Evolutionary conservation across 2,113 vertebrate species (phyloP), one percentile per base, ranked within the genome.

Genomic region (Urocolius indicus): DNA sequence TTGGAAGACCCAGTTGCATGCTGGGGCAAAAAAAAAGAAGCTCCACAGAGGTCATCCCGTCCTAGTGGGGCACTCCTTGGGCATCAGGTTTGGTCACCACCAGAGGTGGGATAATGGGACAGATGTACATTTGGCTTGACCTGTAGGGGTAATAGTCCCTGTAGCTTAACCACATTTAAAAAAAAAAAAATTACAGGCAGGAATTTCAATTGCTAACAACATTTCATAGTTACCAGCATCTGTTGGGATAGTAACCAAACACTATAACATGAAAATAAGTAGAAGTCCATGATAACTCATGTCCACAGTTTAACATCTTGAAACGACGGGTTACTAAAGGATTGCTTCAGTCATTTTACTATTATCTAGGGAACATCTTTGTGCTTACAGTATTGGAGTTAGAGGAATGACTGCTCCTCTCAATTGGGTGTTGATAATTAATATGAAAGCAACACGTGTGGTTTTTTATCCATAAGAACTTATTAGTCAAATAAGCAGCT

Each of bases 251-350:
- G 8, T 14, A 89, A 46, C 13, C 77, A 86, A 79, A 92, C 27
- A 59, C 2, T 1, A 0, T 22, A n/a, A 21, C 34, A 63, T 6
- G 13, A 80, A 75, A 22, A 22, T 45, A 62, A n/a, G 8, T 4
- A 36, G 29, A n/a, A 68, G 41, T 86, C 52, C 58, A 16, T 45
- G 58, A 18, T 46, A 88, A 69, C 24, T 62, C 11, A 8, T 1
- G 7, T 16, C 46, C n/a, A 81, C 51, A 65, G 18, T 57, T 55
- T 58, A 62, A 45, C 18, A 87, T 46, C 36, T 71, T 71, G 55
- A 75, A 90, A 90, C 51, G 13, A 57, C 79, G 72, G 15, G 8
- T 55, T 15, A 59, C 11, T 63, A 51, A 38, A 81, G 68, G 27
- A 88, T 9, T 79, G 26, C 16, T 83, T 65, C 13, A 57, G 34